phyloP scores from a whole-genome alignment of 2,113 vertebrate species.

The Pavo muticus region DNA sequence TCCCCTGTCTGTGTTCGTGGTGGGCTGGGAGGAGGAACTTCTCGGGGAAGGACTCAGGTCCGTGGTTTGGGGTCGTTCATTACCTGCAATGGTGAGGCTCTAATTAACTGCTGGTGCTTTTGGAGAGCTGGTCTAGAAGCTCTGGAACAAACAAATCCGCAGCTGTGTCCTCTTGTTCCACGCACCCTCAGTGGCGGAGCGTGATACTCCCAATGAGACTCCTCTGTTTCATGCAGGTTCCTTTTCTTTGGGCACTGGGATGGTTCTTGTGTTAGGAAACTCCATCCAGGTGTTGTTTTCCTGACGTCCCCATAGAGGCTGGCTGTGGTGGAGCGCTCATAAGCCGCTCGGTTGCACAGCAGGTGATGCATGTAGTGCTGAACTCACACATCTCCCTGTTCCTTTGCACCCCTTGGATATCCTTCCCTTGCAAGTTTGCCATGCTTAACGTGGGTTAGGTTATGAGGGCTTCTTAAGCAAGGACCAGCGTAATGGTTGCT shows the following conservation, averaged over 20 bases:
- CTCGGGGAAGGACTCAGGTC: neutral
- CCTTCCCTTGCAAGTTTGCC: neutral
- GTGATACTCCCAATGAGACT: neutral
- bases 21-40: neutral
- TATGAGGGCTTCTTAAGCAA: neutral
- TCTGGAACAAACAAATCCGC: neutral
- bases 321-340: neutral
- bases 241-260: neutral
- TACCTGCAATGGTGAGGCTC: neutral
- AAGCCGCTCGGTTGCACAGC: neutral
- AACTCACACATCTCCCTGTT: neutral
- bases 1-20: neutral
- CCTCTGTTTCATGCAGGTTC: neutral
- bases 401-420: neutral
- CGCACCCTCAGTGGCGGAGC: neutral
- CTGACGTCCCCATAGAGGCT: neutral
- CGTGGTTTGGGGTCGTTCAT: neutral
- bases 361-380: neutral
- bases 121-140: neutral
- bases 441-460: neutral
- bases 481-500: neutral
- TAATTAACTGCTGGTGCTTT: neutral
- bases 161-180: neutral
- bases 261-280: neutral
- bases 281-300: neutral